phyloP scores from a whole-genome alignment of 2,797 vertebrate genomes.

The Tarsius wallacei region DNA sequence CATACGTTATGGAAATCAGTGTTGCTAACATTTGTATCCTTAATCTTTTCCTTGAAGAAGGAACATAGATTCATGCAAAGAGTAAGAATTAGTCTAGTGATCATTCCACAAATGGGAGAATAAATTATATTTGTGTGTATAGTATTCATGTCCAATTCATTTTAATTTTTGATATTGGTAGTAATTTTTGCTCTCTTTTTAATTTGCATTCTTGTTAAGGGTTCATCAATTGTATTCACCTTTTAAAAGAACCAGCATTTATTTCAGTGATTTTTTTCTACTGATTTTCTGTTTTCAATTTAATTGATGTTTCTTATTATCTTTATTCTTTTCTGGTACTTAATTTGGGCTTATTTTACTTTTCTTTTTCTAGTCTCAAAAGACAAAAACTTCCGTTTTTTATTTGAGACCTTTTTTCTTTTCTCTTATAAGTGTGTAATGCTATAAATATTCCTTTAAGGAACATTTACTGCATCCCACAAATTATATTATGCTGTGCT shows the following conservation, averaged over 20 bases:
- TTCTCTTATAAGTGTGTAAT: background rate
- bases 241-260: background rate
- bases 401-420: background rate
- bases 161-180: constrained; percentile 21
- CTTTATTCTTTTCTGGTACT: background rate
- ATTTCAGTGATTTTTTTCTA: background rate
- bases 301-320: background rate
- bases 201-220: background rate
- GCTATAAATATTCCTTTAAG: background rate
- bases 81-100: background rate
- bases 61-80: background rate
- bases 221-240: background rate
- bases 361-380: background rate
- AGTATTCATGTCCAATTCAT: background rate
- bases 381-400: background rate
- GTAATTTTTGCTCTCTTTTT: background rate
- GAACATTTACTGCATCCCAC: background rate
- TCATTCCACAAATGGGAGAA: background rate
- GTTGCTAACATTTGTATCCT: background rate
- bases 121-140: background rate
- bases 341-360: background rate
- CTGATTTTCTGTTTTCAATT: constrained; percentile 38
- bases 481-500: background rate
- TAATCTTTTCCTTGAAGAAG: background rate
- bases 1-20: background rate